These are phyloP conservation scores for Plutella xylostella DNA, from an alignment of 2,888 invertebrate species.

Conservation along the genomic window DNA sequence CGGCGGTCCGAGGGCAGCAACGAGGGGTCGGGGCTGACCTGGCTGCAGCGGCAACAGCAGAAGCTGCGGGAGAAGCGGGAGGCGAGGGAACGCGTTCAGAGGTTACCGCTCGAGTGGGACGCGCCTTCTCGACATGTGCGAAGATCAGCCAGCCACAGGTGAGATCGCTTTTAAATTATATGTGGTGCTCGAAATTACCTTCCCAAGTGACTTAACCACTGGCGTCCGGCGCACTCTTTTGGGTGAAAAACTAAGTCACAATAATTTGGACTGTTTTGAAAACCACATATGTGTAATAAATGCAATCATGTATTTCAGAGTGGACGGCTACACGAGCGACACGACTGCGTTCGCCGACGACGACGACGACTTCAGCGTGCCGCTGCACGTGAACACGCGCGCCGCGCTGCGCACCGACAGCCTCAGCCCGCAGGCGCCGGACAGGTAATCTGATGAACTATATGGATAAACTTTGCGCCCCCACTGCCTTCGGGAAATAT, in stretches of 20 bases:
- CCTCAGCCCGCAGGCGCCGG: constrained; percentile 57
- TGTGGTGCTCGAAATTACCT: no score
- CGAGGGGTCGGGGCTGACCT: constrained; percentile 72
- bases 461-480: background rate
- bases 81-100: constrained; percentile 78
- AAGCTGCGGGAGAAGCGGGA: constrained; percentile 83
- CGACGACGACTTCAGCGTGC: constrained; percentile 77
- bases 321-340: constrained; percentile 84
- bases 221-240: no score
- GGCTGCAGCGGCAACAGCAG: constrained; percentile 86
- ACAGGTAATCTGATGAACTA: constrained; percentile 35
- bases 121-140: constrained; percentile 57
- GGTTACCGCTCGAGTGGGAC: constrained; percentile 76
- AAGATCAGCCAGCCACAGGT: constrained; percentile 65
- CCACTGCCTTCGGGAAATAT: background rate
- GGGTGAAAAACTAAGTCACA: no score
- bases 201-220: no score
- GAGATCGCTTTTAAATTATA: constrained; percentile 2
- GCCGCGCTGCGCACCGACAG: constrained; percentile 48
- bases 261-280: background rate
- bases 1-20: constrained; percentile 49
- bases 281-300: background rate
- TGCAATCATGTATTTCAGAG: constrained; percentile 36
- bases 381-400: constrained; percentile 75
- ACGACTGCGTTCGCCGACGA: constrained; percentile 84